phyloP scores from a whole-genome alignment of 2,888 invertebrate genomes.

The Lydus trimaculatus region DNA sequence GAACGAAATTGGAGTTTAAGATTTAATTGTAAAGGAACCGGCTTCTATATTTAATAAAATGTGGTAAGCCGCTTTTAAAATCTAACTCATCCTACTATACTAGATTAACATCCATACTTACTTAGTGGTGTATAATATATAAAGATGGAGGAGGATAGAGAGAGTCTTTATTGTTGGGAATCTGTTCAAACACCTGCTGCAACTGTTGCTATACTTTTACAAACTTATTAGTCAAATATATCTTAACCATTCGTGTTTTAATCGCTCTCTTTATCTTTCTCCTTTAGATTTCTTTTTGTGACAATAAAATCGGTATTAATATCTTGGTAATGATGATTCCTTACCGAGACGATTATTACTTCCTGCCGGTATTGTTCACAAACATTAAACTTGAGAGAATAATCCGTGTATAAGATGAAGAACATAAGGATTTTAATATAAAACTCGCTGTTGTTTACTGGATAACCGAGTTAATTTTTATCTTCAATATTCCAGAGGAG shows the following conservation, averaged over 20 bases:
- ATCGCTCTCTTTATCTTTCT: neutral
- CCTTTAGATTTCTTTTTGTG: neutral
- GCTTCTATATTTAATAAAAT: constrained; percentile 46
- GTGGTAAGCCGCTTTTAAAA: constrained; percentile 57
- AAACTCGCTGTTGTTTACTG: neutral
- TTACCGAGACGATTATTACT: constrained; percentile 5
- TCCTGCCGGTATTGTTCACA: neutral
- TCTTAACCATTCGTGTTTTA: neutral
- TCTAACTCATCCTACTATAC: constrained; percentile 40
- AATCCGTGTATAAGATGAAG: neutral
- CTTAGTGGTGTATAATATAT: neutral
- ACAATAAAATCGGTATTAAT: neutral
- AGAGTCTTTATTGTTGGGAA: neutral
- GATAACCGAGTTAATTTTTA: neutral
- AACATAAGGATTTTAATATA: neutral
- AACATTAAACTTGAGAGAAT: neutral
- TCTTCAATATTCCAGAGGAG: neutral
- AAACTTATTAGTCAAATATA: constrained; percentile 9
- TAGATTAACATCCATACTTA: constrained; percentile 19
- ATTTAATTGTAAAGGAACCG: constrained; percentile 51
- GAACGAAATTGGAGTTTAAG: constrained; percentile 35
- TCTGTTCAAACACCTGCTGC: constrained; percentile 47
- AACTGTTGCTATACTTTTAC: constrained; percentile 10
- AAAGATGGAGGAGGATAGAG: constrained; percentile 5
- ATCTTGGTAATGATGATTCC: constrained; percentile 4